Evolutionary conservation across 2,888 invertebrate genomes (phyloP).

Genomic region (Cyclophora albipunctata): DNA sequence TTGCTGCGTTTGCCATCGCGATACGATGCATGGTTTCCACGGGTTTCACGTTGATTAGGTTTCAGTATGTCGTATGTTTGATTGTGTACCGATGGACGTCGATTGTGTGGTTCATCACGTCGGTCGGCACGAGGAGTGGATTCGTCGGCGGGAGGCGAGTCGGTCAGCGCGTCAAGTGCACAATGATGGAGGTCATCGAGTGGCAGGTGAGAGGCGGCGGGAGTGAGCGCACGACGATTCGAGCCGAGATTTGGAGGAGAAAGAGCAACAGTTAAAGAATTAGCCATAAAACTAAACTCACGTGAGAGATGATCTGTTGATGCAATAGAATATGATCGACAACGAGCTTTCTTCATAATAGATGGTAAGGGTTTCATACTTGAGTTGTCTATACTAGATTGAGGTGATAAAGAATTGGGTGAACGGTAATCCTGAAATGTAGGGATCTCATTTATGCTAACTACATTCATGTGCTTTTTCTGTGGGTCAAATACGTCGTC

Average conservation of each 20-base stretch:
- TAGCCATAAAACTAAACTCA: conserved; percentile 72
- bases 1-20: conserved; percentile 69
- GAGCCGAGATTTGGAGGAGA: conserved; percentile 74
- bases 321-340: conserved; percentile 51
- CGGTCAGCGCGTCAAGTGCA: conserved; percentile 31
- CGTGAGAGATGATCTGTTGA: conserved; percentile 50
- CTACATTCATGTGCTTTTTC: conserved; percentile 49
- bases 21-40: conserved; percentile 35
- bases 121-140: conserved; percentile 15
- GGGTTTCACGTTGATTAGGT: conserved; percentile 1
- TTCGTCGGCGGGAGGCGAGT: conserved; percentile 20
- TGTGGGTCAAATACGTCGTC: conserved; percentile 18
- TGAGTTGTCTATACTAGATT: conserved; percentile 43
- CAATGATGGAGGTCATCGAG: conserved; percentile 46
- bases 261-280: conserved; percentile 73
- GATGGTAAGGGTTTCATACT: conserved; percentile 47
- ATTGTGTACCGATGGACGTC: background rate
- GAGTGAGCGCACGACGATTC: conserved; percentile 63
- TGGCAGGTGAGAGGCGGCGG: conserved; percentile 54
- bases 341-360: conserved; percentile 53
- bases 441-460: conserved; percentile 70
- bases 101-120: conserved; percentile 19
- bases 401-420: conserved; percentile 44
- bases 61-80: conserved; percentile 17
- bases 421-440: conserved; percentile 69